These are phyloP conservation scores for Protophormia terraenovae DNA, from an alignment of 2,888 invertebrate species.

Conservation along the genomic window DNA sequence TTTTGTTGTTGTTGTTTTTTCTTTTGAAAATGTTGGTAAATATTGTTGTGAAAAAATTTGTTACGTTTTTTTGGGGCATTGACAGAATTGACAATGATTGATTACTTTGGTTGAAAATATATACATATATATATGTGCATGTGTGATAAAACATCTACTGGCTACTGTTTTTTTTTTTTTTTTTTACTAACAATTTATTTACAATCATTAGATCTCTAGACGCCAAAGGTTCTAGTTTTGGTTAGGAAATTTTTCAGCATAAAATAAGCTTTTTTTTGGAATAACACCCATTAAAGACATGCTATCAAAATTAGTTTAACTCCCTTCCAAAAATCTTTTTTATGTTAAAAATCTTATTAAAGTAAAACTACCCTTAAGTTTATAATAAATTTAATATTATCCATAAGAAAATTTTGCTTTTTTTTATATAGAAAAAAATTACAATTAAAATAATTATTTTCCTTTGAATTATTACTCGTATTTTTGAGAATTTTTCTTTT, in stretches of 20 bases:
- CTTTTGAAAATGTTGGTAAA: not conserved
- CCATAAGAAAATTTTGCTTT: too few species aligned
- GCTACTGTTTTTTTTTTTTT: not conserved
- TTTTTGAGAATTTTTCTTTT: too few species aligned
- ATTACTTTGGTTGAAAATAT: constrained; percentile 69
- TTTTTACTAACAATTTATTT: not conserved
- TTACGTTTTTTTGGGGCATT: constrained; percentile 70
- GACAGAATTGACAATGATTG: constrained; percentile 79
- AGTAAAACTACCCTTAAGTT: not conserved
- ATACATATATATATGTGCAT: not conserved
- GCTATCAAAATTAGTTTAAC: not conserved
- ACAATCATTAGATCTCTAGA: constrained; percentile 1
- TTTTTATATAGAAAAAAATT: too few species aligned
- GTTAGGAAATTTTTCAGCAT: too few species aligned
- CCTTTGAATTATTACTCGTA: too few species aligned
- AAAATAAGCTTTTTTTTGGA: not conserved
- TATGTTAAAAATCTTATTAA: too few species aligned
- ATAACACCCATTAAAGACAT: not conserved
- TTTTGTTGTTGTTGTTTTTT: constrained; percentile 25
- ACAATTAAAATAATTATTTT: too few species aligned
- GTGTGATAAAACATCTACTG: not conserved
- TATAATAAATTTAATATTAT: too few species aligned
- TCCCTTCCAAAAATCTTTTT: not conserved
- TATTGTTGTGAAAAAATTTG: constrained; percentile 18
- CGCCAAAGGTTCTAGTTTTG: not conserved